These are phyloP conservation scores for Setophaga kirtlandii DNA, from an alignment of 2,113 vertebrate genomes.

Conservation along the genomic window DNA sequence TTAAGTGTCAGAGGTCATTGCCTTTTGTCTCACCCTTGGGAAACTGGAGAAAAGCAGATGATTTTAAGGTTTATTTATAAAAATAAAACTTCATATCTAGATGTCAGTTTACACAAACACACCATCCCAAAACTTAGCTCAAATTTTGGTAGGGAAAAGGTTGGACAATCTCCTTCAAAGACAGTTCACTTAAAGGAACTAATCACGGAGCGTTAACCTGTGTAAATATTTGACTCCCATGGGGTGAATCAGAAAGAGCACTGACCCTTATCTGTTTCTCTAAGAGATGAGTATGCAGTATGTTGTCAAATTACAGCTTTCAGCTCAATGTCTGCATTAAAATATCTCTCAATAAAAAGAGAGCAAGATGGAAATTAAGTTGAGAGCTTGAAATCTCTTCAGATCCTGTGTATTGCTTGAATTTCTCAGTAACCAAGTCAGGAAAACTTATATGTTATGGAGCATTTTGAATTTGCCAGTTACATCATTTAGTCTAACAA, in stretches of 20 bases:
- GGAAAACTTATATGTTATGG: not conserved
- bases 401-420: not conserved
- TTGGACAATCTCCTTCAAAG: not conserved
- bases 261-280: not conserved
- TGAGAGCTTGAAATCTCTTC: not conserved
- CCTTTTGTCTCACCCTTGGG: not conserved
- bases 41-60: not conserved
- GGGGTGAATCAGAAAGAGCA: not conserved
- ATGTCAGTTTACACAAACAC: not conserved
- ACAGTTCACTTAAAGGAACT: not conserved
- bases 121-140: not conserved
- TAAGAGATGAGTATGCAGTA: not conserved
- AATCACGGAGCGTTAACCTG: not conserved
- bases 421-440: not conserved
- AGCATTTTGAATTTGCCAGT: not conserved
- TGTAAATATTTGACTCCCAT: not conserved
- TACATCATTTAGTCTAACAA: not conserved
- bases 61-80: not conserved
- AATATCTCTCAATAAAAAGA: not conserved
- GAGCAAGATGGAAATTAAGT: not conserved
- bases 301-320: not conserved
- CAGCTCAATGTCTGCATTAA: not conserved
- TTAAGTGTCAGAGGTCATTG: not conserved
- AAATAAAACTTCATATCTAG: not conserved
- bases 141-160: not conserved